Conservation (phyloP, 2,888 invertebrate genomes). For the Amphipyra berbera region DNA sequence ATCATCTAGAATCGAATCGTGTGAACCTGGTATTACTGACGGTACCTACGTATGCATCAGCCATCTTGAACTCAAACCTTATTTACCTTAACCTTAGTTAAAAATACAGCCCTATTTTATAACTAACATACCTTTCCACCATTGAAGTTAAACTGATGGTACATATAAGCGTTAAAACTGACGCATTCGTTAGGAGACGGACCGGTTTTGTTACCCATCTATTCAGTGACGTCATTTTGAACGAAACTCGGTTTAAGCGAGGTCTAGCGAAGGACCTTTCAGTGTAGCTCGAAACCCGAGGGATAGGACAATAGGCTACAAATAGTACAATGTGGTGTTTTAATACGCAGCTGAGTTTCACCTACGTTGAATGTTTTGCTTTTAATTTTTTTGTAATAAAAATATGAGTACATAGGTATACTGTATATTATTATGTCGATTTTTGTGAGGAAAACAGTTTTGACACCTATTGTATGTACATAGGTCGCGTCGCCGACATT, state of each 20-base stretch:
- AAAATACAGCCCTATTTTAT: too few species aligned
- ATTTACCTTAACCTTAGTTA: too few species aligned
- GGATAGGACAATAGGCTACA: constrained; percentile 26
- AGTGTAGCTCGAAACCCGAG: constrained; percentile 24
- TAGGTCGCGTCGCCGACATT: too few species aligned
- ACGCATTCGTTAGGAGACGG: constrained; percentile 28
- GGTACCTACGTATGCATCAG: too few species aligned
- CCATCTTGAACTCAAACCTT: too few species aligned
- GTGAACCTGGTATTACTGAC: too few species aligned
- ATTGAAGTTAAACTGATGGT: constrained; percentile 1
- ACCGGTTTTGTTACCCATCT: constrained; percentile 35
- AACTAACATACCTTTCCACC: too few species aligned
- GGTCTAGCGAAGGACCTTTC: constrained; percentile 44
- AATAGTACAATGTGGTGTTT: constrained; percentile 42
- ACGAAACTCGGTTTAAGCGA: constrained; percentile 31
- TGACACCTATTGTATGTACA: background rate
- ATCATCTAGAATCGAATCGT: too few species aligned
- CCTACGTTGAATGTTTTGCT: background rate
- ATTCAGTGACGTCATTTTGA: constrained; percentile 31
- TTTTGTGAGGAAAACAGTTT: background rate
- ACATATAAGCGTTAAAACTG: constrained; percentile 15
- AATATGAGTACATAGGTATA: too few species aligned
- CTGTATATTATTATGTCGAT: too few species aligned
- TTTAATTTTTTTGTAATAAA: background rate
- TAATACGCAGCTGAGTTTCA: constrained; percentile 25